Conservation (phyloP, 2,113 vertebrate species). For the Lophura nycthemera region DNA sequence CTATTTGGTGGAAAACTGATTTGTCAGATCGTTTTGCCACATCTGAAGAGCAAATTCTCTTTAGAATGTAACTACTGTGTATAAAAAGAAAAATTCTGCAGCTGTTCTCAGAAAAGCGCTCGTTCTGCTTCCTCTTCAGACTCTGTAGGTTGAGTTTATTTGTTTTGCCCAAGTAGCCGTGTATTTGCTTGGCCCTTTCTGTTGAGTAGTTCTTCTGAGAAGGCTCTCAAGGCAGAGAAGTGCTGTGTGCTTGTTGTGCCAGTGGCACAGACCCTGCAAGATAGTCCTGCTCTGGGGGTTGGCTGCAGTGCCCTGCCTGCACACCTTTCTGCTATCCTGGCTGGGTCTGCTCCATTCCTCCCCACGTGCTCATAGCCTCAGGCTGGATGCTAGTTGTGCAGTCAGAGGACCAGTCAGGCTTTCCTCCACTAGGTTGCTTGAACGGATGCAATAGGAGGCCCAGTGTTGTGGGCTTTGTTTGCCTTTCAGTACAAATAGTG, state of each 20-base stretch:
- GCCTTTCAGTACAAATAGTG: not conserved
- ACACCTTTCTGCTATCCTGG: not conserved
- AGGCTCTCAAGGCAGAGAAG: not conserved
- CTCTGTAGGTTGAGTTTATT: not conserved
- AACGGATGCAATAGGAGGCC: not conserved
- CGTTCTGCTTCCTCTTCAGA: not conserved
- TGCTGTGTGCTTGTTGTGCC: not conserved
- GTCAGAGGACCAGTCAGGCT: not conserved
- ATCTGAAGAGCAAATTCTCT: not conserved
- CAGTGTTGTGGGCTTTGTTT: not conserved
- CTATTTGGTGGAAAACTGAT: not conserved
- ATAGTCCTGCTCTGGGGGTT: not conserved
- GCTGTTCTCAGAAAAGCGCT: not conserved
- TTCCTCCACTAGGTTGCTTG: not conserved
- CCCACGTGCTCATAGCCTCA: not conserved
- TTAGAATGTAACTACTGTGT: not conserved
- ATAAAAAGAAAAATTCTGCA: not conserved
- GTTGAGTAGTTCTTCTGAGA: not conserved
- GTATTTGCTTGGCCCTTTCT: not conserved
- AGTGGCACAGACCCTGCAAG: not conserved
- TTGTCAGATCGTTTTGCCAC: not conserved
- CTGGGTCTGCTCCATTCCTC: not conserved
- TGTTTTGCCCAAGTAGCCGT: not conserved
- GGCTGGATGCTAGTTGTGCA: not conserved
- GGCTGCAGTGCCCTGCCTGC: not conserved